These are phyloP conservation scores for Margarornis squamiger DNA, from an alignment of 2,797 vertebrate species.

Conservation along the genomic window DNA sequence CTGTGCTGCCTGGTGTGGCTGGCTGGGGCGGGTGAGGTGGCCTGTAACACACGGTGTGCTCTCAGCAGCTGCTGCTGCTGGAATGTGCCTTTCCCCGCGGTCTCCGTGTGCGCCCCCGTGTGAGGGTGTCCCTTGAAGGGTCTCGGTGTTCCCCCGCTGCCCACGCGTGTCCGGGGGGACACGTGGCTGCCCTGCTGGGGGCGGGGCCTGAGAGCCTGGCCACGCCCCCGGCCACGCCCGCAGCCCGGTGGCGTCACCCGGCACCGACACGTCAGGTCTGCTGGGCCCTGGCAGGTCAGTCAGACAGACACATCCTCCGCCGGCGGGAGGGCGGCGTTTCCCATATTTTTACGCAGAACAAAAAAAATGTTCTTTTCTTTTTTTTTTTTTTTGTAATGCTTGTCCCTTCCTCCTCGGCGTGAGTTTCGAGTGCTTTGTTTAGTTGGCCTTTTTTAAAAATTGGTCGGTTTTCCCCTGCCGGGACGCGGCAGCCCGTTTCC, in stretches of 20 bases:
- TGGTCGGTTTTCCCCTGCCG: accelerated
- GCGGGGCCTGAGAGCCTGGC: too few species aligned
- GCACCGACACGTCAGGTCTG: conserved; percentile 34
- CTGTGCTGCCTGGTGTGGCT: not conserved
- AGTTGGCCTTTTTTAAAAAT: accelerated
- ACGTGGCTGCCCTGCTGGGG: not conserved
- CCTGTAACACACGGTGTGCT: accelerated
- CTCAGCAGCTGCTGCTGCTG: accelerated
- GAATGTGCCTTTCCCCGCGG: accelerated
- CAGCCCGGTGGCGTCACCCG: accelerated
- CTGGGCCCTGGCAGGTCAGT: not conserved
- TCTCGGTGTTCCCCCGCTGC: too few species aligned
- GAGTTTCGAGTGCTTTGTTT: accelerated
- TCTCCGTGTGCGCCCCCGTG: accelerated
- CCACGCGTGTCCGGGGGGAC: too few species aligned
- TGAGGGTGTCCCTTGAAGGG: too few species aligned
- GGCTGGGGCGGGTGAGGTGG: accelerated
- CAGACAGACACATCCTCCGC: accelerated
- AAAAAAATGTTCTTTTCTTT: accelerated
- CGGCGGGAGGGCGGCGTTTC: accelerated
- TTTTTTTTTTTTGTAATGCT: accelerated
- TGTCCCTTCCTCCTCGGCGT: accelerated
- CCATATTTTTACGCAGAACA: accelerated
- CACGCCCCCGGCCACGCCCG: not conserved
- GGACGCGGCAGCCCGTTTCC: not conserved